phyloP scores from a whole-genome alignment of 2,113 vertebrate genomes.

The Pycnonotus jocosus region DNA sequence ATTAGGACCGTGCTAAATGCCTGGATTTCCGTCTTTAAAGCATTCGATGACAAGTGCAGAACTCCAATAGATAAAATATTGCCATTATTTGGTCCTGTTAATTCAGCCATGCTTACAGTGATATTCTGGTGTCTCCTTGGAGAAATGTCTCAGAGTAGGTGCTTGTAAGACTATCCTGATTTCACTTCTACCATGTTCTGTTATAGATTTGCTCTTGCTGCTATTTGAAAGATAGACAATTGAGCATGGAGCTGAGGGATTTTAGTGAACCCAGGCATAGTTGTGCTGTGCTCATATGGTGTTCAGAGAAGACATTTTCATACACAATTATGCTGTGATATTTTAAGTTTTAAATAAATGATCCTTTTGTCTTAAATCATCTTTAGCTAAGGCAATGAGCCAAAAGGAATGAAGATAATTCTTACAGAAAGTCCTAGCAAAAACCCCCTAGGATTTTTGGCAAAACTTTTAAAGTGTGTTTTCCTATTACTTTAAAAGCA shows the following conservation, averaged over 20 bases:
- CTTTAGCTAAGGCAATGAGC: not conserved
- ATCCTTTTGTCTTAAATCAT: not conserved
- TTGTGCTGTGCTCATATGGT: not conserved
- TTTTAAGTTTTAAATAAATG: not conserved
- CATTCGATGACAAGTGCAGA: not conserved
- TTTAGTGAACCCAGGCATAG: not conserved
- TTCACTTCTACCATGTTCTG: not conserved
- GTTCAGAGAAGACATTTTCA: not conserved
- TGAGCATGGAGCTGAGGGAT: not conserved
- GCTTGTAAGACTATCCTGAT: not conserved
- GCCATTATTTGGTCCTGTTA: not conserved
- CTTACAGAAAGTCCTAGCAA: not conserved
- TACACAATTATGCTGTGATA: not conserved
- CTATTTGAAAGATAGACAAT: not conserved
- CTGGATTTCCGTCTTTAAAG: not conserved
- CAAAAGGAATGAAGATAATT: not conserved
- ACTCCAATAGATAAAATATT: not conserved
- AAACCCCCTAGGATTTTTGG: not conserved
- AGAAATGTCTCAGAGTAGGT: not conserved
- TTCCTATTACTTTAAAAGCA: not conserved
- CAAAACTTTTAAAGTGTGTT: not conserved
- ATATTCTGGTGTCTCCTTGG: not conserved
- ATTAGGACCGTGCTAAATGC: not conserved
- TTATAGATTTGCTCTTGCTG: fast-evolving
- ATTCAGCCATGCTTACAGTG: not conserved